Evolutionary conservation across 2,797 vertebrate genomes (phyloP).

Genomic region (Silurus lanzhouensis): DNA sequence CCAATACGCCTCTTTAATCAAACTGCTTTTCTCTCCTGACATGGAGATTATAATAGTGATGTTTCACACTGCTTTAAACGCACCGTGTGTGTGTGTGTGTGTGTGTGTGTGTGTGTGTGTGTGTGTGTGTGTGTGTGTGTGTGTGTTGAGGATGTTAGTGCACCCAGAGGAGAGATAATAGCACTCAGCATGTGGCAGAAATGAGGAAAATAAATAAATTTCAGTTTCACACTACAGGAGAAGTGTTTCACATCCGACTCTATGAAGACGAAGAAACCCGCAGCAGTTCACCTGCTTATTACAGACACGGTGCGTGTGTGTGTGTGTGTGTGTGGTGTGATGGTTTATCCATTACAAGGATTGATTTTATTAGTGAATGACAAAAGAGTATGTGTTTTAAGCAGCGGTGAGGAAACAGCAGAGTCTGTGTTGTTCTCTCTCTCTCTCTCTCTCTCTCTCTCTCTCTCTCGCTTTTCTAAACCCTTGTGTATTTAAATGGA

Average conservation of each 20-base stretch:
- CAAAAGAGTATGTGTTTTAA: too few species aligned
- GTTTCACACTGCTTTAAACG: slow-evolving; percentile 27
- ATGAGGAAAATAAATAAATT: slow-evolving; percentile 30
- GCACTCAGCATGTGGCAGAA: slow-evolving; percentile 36
- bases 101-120: slow-evolving; percentile 12
- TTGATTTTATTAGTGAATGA: too few species aligned
- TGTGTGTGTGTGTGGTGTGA: background rate
- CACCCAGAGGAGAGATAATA: slow-evolving; percentile 48
- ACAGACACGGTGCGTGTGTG: too few species aligned
- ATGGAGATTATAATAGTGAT: slow-evolving; percentile 32
- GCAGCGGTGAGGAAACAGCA: too few species aligned
- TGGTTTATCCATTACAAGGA: too few species aligned
- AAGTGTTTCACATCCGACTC: background rate
- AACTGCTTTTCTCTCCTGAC: slow-evolving; percentile 21
- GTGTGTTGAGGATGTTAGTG: slow-evolving; percentile 21
- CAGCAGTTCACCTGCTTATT: background rate
- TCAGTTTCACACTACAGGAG: background rate
- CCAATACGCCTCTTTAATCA: slow-evolving; percentile 32
- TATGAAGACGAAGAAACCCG: background rate
- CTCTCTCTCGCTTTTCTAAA: too few species aligned
- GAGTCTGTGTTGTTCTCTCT: too few species aligned
- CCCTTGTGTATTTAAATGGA: background rate
- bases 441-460: too few species aligned
- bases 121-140: background rate
- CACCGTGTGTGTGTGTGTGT: slow-evolving; percentile 9